These are phyloP conservation scores for Tangachromis dhanisi DNA, from an alignment of 2,113 vertebrate genomes.

Conservation along the genomic window DNA sequence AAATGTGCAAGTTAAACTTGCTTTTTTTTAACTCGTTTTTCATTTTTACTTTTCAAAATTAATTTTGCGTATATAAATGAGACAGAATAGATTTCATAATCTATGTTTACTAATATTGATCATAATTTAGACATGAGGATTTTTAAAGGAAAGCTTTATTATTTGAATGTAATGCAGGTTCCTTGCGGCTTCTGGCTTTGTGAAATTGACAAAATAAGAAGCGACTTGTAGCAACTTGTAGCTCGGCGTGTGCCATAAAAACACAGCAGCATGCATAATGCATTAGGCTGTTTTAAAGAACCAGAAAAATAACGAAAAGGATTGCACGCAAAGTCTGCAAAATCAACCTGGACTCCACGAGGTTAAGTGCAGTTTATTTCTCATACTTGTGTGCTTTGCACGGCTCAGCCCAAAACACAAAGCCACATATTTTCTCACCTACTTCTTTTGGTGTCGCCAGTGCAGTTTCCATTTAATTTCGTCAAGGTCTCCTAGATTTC, in stretches of 20 bases:
- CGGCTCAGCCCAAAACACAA: neutral
- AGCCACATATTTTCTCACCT: neutral
- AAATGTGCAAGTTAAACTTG: neutral
- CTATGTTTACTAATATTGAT: neutral
- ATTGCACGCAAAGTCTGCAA: neutral
- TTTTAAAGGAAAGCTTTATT: neutral
- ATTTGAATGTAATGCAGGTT: neutral
- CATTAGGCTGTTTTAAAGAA: neutral
- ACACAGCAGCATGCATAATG: neutral
- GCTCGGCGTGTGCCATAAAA: neutral
- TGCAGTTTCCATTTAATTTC: neutral
- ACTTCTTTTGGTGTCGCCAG: neutral
- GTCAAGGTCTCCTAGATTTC: neutral
- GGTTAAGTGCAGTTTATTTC: neutral
- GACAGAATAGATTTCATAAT: neutral
- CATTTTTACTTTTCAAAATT: neutral
- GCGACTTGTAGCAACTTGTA: neutral
- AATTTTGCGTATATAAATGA: neutral
- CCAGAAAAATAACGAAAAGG: neutral
- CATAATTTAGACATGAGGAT: neutral
- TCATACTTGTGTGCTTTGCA: neutral
- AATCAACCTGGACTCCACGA: neutral
- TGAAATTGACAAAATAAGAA: neutral
- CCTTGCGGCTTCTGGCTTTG: neutral
- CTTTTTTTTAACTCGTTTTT: neutral